Base-by-base conservation (phyloP, 2,888 invertebrate genomes). In the Yponomeuta malinellus region DNA sequence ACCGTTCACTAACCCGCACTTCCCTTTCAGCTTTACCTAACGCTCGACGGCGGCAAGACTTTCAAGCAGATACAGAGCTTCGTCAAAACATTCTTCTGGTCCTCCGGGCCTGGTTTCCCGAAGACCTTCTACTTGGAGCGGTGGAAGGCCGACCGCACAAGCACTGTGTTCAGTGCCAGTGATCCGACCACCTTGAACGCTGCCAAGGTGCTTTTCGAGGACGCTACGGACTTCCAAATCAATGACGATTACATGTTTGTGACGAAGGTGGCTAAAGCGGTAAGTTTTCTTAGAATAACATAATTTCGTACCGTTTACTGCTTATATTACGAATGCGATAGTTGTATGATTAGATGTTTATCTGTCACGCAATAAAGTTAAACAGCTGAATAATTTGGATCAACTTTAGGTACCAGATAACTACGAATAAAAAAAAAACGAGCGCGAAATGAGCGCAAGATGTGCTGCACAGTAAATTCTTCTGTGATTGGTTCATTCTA, bases 201-300 rank as follows among this genome's bases (percentile, higher is more conserved):
- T 82, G 92, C 91, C 9, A 83, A 87, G 69, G 86, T 93, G 1
- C 83, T 96, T 48, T 93, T 96, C 68, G 93, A 93, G 29, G 93
- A 95, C 75, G 96, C 97, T 1, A 94, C 95, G 78, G 97, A 97
- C 81, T 97, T 98, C 84, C 95, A 96, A 81, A 94, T 97, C 52
- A 95, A 95, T 80, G 96, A 95, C 23, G 96, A 97, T 78, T 98
- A 95, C 83, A 95, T 97, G 94, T 97, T 98, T 86, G 97, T 95
- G 0, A 96, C 96, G 0, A 95, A 94, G 80, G 94, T 94, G 81
- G 86, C 87, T 67, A 91, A 90, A 75, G 92, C 93, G 90, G 95
- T 95, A 81, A 92, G 93, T 85, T 3, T 65, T 65, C 43, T 43
- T 43, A 43, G 43, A 43, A 43, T 43, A 43, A 43, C 43, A 43